A percentile compares a stretch with the other conserved stretches of the same genome.
phyloP scores from a whole-genome alignment of 92 coral and sea anemone genomes.

The Epizoanthus fatuus region DNA sequence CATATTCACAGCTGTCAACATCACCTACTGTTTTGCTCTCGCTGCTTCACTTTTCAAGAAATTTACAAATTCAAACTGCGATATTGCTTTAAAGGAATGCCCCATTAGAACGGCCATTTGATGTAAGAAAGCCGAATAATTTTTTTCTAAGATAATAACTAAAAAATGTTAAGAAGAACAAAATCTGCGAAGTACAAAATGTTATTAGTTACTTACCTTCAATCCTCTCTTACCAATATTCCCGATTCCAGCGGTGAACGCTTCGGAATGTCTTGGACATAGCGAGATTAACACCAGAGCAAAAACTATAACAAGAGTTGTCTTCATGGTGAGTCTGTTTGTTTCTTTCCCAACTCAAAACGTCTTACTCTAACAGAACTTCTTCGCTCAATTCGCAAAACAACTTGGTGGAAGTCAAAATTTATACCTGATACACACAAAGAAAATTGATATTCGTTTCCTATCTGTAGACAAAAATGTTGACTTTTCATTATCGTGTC shows the following conservation, averaged over 20 bases:
- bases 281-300: conserved; percentile 13
- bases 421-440: conserved; percentile 25
- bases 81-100: too few species aligned
- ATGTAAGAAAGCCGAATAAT: too few species aligned
- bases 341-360: not conserved
- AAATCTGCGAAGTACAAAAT: not conserved
- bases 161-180: too few species aligned
- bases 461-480: conserved; percentile 25
- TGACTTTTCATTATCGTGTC: conserved; percentile 33
- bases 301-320: not conserved
- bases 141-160: too few species aligned
- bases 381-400: conserved; percentile 30
- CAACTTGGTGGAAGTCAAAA: not conserved
- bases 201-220: not conserved
- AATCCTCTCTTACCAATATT: conserved; percentile 36
- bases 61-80: too few species aligned
- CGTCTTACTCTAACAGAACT: not conserved
- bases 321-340: conserved; percentile 11
- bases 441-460: conserved; percentile 18
- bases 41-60: too few species aligned
- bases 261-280: conserved; percentile 40
- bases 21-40: too few species aligned
- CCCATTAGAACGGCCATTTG: too few species aligned
- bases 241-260: conserved; percentile 46
- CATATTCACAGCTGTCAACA: too few species aligned